These are phyloP conservation scores for Sphaerophoria taeniata DNA, from an alignment of 2,888 invertebrate genomes.

Conservation along the genomic window DNA sequence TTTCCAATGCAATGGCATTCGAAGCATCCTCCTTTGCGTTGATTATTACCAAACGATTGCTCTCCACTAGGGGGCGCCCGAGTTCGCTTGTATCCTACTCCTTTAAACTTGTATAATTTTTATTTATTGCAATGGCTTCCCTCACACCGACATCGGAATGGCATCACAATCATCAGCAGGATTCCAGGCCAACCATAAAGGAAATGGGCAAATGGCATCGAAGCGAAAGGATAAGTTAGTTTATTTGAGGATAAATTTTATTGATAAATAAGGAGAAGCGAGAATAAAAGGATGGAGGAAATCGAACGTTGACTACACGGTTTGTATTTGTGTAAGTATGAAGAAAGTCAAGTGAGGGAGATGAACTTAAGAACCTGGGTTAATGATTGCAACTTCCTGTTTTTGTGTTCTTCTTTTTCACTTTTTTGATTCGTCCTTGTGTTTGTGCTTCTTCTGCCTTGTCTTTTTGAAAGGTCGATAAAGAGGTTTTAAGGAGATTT, in stretches of 20 bases:
- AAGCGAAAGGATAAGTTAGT: constrained; percentile 71
- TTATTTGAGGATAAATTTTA: constrained; percentile 71
- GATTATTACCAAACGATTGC: constrained; percentile 49
- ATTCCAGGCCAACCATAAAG: constrained; percentile 49
- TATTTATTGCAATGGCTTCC: constrained; percentile 65
- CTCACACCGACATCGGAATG: too few relatives aligned
- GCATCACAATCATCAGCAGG: constrained; percentile 2
- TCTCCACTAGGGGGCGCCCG: constrained; percentile 7
- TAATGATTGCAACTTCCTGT: constrained; percentile 64
- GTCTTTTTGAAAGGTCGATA: constrained; percentile 25
- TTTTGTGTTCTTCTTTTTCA: background rate
- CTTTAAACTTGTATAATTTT: constrained; percentile 67
- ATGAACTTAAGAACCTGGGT: constrained; percentile 51
- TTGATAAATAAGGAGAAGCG: constrained; percentile 61
- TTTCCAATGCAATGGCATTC: constrained; percentile 31
- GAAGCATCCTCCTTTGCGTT: constrained; percentile 42
- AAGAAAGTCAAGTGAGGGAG: constrained; percentile 37
- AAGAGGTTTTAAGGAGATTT: constrained; percentile 47
- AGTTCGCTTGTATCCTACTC: background rate
- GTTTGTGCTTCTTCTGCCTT: background rate
- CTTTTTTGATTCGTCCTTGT: background rate
- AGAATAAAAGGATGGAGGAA: constrained; percentile 2
- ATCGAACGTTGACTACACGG: background rate
- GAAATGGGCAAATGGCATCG: constrained; percentile 66
- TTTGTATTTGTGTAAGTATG: background rate